Base-by-base conservation (phyloP, 2,113 vertebrate species). In the Cebidichthys violaceus region DNA sequence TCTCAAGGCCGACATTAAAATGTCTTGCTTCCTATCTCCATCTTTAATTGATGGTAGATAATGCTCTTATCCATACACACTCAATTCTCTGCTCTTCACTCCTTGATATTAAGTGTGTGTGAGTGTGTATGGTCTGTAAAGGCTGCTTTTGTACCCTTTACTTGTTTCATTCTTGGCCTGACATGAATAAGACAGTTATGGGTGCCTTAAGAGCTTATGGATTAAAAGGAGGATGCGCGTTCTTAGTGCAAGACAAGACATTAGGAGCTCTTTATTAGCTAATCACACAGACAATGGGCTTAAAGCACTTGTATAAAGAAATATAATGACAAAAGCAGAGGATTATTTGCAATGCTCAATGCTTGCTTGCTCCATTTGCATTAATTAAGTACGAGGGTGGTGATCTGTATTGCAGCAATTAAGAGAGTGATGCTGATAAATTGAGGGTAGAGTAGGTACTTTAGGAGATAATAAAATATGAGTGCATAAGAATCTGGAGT, bases 181-280 rank as follows among this genome's bases (percentile, higher is more conserved):
- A 82, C 83, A 76, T 87, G 90, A 92, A 85, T 74, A 87, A 81
- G 84, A 70, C 85, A 75, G 91, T 92, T 89, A 92, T 91, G 74
- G 86, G 77, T 20, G 85, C 89, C 82, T 90, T 93, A 92, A 93
- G 91, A 94, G 91, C 88, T 92, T 92, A 94, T 93, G 92, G 92
- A 94, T 93, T 92, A 92, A 92, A 89, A 87, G 90, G 89, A 92
- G 90, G 91, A 92, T 88, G 87, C 87, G 77, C 41, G 60, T 61
- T 15, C 43, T 88, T 79, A 90, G 92, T 92, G 93, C 92, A 89
- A 90, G 85, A 90, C 88, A 86, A 92, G 90, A 79, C 93, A 94
- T 94, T 94, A 93, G 89, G 85, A 86, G 86, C 90, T 93, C 90
- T 92, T 94, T 94, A 93, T 91, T 91, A 93, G 92, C 89, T 89